These are phyloP conservation scores for Euspilapteryx auroguttella DNA, from an alignment of 2,888 invertebrate species.

Conservation along the genomic window DNA sequence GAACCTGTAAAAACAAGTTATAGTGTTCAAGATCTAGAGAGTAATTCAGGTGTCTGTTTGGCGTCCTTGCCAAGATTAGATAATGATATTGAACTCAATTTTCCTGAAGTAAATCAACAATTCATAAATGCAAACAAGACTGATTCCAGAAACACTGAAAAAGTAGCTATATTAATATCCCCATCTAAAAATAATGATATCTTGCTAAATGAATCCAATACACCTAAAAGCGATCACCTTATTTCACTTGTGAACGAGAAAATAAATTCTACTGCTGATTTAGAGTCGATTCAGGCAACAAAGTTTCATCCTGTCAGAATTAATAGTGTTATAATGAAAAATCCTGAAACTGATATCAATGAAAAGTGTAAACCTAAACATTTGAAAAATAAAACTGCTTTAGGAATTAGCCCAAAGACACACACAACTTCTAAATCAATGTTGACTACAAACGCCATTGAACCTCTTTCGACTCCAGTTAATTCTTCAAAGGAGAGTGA, in stretches of 20 bases:
- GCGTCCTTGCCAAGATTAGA: slow-evolving; percentile 45
- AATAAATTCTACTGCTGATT: no score
- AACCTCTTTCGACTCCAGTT: no score
- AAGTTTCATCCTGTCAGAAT: slow-evolving; percentile 21
- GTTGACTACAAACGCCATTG: no score
- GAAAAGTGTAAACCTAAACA: no score
- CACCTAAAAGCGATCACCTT: no score
- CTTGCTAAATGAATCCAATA: not conserved
- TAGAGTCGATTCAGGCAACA: not conserved
- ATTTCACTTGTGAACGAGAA: no score
- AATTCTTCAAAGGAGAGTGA: no score
- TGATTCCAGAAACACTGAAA: slow-evolving; percentile 10
- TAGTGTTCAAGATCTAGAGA: slow-evolving; percentile 41
- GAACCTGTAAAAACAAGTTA: slow-evolving; percentile 30
- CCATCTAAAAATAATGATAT: not conserved
- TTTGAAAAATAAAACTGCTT: no score
- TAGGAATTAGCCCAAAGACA: no score
- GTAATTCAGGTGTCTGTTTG: slow-evolving; percentile 40
- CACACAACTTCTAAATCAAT: no score
- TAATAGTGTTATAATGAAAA: slow-evolving; percentile 51
- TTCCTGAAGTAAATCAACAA: slow-evolving; percentile 53
- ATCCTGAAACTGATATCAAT: slow-evolving; percentile 29
- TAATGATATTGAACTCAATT: slow-evolving; percentile 49
- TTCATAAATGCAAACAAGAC: slow-evolving; percentile 48
- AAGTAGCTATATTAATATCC: not conserved